Percentiles rank a stretch among this genome's conserved stretches.
phyloP scores from a whole-genome alignment of 2,888 invertebrate species.

The Dolomedes plantarius region DNA sequence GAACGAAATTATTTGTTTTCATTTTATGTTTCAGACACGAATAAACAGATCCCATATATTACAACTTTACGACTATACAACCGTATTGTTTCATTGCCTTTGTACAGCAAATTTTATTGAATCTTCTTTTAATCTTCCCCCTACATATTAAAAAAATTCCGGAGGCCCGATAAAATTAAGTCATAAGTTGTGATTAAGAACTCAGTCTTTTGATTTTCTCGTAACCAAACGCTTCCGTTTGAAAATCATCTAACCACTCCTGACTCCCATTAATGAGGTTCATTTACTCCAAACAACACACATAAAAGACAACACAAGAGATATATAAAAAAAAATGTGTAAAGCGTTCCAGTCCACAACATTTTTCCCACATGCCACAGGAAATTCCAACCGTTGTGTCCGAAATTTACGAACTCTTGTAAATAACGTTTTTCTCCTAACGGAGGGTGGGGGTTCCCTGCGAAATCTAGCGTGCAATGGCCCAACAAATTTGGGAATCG shows the following conservation, averaged over 20 bases:
- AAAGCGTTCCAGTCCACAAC: constrained; percentile 1
- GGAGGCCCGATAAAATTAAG: too few relatives aligned
- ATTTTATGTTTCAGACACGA: too few relatives aligned
- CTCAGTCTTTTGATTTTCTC: too few relatives aligned
- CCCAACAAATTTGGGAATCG: constrained; percentile 2
- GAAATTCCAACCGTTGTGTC: not conserved
- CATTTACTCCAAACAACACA: not conserved
- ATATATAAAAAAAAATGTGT: not conserved
- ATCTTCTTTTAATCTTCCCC: too few relatives aligned
- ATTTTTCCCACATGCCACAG: constrained; percentile 9
- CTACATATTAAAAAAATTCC: too few relatives aligned
- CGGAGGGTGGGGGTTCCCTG: not conserved
- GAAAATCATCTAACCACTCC: not conserved
- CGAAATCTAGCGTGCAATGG: constrained; percentile 7
- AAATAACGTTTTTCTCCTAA: not conserved
- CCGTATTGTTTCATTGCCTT: too few relatives aligned
- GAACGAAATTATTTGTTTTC: too few relatives aligned
- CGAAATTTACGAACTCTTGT: not conserved
- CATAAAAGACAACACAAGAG: not conserved
- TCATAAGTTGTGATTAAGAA: too few relatives aligned
- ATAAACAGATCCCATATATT: too few relatives aligned
- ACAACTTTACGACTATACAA: too few relatives aligned
- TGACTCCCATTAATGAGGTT: not conserved
- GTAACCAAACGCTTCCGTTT: too few relatives aligned
- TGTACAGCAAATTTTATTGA: too few relatives aligned